Percentiles rank a stretch among this genome's conserved stretches.
Conservation (phyloP, 2,888 invertebrate genomes). For the Dione juno region DNA sequence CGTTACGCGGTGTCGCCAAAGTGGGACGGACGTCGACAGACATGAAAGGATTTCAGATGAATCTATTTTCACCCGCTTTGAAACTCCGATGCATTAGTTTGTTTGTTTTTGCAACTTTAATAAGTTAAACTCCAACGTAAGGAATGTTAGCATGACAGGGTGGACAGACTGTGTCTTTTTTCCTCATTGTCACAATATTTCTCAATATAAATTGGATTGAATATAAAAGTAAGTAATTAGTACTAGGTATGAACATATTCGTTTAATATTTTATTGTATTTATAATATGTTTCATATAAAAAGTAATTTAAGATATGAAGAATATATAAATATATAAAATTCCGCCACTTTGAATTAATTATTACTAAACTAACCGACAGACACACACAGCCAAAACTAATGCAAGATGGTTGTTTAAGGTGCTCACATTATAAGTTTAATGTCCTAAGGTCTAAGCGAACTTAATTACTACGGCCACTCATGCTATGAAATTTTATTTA, state of each 20-base stretch:
- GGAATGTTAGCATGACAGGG: constrained; percentile 50
- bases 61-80: constrained; percentile 80
- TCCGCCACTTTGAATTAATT: no score
- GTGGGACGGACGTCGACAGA: constrained; percentile 55
- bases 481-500: no score
- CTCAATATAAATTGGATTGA: not conserved
- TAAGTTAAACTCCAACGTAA: constrained; percentile 53
- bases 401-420: no score
- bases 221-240: not conserved
- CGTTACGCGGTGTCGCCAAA: constrained; percentile 55
- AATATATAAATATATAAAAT: no score
- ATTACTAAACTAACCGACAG: no score
- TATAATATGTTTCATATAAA: no score
- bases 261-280: no score
- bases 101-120: constrained; percentile 77
- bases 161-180: not conserved
- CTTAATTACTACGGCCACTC: no score
- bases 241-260: not conserved
- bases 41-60: constrained; percentile 78
- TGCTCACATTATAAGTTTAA: no score
- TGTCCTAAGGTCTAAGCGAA: no score
- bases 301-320: no score
- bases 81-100: constrained; percentile 65
- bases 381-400: no score
- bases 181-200: not conserved